phyloP scores from a whole-genome alignment of 92 coral and sea anemone species.

The Heliopora coerulea region DNA sequence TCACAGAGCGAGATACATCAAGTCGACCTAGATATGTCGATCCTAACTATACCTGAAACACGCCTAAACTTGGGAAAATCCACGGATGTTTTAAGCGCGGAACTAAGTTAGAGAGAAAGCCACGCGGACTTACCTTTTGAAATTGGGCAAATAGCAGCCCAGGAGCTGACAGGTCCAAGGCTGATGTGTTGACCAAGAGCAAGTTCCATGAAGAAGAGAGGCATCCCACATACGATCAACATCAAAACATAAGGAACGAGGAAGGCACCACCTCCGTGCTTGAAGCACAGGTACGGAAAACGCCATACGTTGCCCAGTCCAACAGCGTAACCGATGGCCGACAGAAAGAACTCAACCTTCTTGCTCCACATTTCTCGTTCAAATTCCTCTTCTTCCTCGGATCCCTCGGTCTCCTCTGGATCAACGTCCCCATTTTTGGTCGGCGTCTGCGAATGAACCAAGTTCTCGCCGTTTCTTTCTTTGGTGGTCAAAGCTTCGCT shows the following conservation, averaged over 20 bases:
- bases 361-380: conserved; percentile 95
- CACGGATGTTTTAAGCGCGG: no score
- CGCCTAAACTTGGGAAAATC: no score
- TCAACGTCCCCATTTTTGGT: conserved; percentile 8
- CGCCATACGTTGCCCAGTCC: conserved; percentile 99
- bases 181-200: conserved; percentile 91
- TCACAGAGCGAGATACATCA: no score
- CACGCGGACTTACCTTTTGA: conserved; percentile 71
- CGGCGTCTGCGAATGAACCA: background rate
- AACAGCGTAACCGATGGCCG: conserved; percentile 95
- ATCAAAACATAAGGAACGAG: conserved; percentile 84
- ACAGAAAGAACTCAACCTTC: conserved; percentile 92
- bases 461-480: background rate
- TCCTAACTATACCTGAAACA: no score
- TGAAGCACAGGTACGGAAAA: conserved; percentile 88
- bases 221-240: conserved; percentile 96
- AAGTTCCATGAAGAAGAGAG: conserved; percentile 97
- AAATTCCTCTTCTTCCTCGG: conserved; percentile 65
- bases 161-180: conserved; percentile 97
- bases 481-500: background rate
- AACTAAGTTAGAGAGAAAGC: no score
- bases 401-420: conserved; percentile 45
- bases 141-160: conserved; percentile 98
- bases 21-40: no score
- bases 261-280: conserved; percentile 98